phyloP scores from a whole-genome alignment of 2,797 vertebrate species.

The Sebastes hubbsi region DNA sequence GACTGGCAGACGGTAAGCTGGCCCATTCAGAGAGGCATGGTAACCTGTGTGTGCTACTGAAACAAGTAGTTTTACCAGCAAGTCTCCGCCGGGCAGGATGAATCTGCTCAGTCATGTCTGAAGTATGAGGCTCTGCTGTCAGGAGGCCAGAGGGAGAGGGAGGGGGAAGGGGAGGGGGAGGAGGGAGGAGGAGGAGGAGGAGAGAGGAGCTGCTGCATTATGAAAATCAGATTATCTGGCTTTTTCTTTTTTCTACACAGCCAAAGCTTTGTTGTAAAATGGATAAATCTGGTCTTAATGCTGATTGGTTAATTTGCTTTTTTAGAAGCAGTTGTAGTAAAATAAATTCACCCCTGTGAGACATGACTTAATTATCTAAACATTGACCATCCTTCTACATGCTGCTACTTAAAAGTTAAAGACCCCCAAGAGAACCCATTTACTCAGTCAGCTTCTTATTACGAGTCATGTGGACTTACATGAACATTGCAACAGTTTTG shows the following conservation, averaged over 20 bases:
- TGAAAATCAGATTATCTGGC: slow-evolving; percentile 55
- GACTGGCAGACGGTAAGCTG: slow-evolving; percentile 89
- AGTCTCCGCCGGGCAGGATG: slow-evolving; percentile 1
- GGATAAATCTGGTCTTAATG: not conserved
- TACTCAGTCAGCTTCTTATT: not conserved
- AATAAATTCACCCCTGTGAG: not conserved
- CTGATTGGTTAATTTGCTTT: not conserved
- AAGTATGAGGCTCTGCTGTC: slow-evolving; percentile 35
- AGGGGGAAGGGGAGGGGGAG: not conserved
- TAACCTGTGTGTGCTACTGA: not conserved
- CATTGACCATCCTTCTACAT: not conserved
- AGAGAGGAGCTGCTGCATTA: slow-evolving; percentile 26
- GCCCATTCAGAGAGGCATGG: not conserved
- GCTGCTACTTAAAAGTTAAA: not conserved
- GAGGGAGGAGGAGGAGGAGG: slow-evolving; percentile 8
- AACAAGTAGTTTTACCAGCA: not conserved
- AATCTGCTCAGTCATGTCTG: slow-evolving; percentile 47
- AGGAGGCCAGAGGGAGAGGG: slow-evolving; percentile 28
- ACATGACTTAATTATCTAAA: not conserved
- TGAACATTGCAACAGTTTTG: not conserved
- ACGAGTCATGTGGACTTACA: not conserved
- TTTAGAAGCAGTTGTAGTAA: not conserved
- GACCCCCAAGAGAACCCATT: not conserved
- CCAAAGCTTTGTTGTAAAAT: not conserved
- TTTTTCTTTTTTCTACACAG: not conserved